These are phyloP conservation scores for Myotis daubentonii DNA, from an alignment of 2,797 vertebrate genomes.

Conservation along the genomic window DNA sequence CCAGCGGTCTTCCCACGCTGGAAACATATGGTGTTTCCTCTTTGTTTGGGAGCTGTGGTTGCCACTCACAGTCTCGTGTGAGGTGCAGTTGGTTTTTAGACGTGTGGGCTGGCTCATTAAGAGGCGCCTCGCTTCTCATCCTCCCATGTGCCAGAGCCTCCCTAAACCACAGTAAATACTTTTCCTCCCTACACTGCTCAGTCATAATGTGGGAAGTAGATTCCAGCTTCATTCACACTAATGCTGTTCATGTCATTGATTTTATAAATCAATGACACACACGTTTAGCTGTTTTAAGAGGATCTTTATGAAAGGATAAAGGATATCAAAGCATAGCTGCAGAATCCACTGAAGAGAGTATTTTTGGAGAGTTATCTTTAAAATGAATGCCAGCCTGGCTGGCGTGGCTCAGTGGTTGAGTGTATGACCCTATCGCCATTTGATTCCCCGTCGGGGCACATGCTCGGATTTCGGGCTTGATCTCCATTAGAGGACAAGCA, in stretches of 20 bases:
- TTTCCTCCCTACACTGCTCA: background rate
- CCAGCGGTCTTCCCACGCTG: background rate
- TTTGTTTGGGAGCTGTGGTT: background rate
- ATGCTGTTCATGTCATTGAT: background rate
- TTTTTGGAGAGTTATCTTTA: background rate
- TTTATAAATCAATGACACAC: conserved; percentile 17
- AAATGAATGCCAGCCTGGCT: background rate
- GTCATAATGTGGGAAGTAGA: background rate
- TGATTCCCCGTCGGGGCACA: too few relatives aligned
- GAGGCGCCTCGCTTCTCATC: background rate
- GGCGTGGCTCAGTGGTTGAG: background rate
- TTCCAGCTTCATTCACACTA: conserved; percentile 11
- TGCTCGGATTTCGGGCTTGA: too few relatives aligned
- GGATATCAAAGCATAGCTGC: background rate
- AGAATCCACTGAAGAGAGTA: background rate
- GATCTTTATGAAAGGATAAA: background rate
- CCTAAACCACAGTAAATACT: conserved; percentile 23
- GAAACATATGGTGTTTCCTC: background rate
- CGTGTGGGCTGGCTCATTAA: background rate
- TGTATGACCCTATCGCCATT: too few relatives aligned
- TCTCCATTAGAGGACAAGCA: too few relatives aligned
- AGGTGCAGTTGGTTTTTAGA: background rate
- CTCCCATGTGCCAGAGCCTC: background rate
- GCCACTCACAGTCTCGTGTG: background rate
- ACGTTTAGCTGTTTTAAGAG: background rate